phyloP scores from a whole-genome alignment of 2,888 invertebrate genomes.

The Acronicta aceris region DNA sequence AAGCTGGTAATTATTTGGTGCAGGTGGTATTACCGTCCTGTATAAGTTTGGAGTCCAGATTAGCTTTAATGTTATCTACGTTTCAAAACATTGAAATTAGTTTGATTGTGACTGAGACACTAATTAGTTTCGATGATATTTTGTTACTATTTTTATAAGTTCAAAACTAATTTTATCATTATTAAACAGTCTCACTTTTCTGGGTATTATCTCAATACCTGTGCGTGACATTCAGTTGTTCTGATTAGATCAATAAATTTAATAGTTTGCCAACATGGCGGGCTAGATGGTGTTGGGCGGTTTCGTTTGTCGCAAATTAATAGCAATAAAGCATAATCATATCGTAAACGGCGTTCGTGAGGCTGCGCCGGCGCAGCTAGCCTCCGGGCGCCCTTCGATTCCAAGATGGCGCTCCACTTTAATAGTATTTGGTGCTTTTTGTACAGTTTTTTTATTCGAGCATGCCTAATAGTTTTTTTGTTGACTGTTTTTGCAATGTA shows the following conservation, averaged over 20 bases:
- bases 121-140: no score
- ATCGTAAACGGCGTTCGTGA: constrained; percentile 78
- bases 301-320: constrained; percentile 87
- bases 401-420: constrained; percentile 74
- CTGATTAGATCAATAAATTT: constrained; percentile 72
- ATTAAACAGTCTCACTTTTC: background rate
- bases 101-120: background rate
- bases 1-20: constrained; percentile 66
- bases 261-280: constrained; percentile 74
- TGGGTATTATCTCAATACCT: constrained; percentile 4
- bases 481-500: constrained; percentile 23
- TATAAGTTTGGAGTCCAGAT: background rate
- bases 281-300: constrained; percentile 78
- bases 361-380: constrained; percentile 63
- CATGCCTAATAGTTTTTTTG: constrained; percentile 38
- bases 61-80: constrained; percentile 9
- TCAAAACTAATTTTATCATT: constrained; percentile 3
- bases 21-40: constrained; percentile 18
- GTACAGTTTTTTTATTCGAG: constrained; percentile 26
- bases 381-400: constrained; percentile 77
- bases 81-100: constrained; percentile 10
- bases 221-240: constrained; percentile 44
- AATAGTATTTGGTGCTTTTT: constrained; percentile 61
- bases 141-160: background rate
- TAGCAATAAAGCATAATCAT: constrained; percentile 87